phyloP scores from a whole-genome alignment of 35 echinoderm and acorn worm species.

The Heliocidaris erythrogramma region DNA sequence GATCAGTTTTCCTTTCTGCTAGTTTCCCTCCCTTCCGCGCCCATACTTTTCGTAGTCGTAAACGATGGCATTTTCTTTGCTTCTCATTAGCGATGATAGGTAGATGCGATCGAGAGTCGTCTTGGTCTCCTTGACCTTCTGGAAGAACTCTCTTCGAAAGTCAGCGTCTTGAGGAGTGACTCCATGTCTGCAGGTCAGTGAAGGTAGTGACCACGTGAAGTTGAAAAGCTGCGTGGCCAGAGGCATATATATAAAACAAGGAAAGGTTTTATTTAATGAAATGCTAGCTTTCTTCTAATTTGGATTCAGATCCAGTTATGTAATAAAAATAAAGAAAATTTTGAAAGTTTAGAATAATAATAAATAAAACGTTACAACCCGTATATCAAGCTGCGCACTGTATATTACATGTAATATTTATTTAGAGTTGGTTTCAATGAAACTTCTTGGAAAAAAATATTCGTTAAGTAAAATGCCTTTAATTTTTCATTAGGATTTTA shows the following conservation, averaged over 20 bases:
- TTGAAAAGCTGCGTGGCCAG: background rate
- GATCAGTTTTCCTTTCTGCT: background rate
- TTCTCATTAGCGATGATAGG: background rate
- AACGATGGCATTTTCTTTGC: background rate
- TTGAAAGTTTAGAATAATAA: too few relatives aligned
- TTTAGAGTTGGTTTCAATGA: too few relatives aligned
- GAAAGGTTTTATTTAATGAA: background rate
- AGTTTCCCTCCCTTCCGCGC: background rate
- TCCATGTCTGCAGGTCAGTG: slow-evolving; percentile 1
- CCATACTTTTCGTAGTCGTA: slow-evolving; percentile 33
- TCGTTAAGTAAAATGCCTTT: too few relatives aligned
- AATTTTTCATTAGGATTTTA: too few relatives aligned
- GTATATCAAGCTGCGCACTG: too few relatives aligned
- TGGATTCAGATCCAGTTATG: too few relatives aligned
- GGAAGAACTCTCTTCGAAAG: background rate
- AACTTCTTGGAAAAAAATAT: too few relatives aligned
- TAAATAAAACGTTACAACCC: too few relatives aligned
- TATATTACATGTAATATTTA: too few relatives aligned
- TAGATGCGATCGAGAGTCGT: slow-evolving; percentile 32
- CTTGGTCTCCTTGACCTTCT: slow-evolving; percentile 9
- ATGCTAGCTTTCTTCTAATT: background rate
- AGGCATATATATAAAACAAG: background rate
- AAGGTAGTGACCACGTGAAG: background rate
- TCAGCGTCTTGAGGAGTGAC: background rate
- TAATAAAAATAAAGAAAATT: too few relatives aligned